Evolutionary conservation across 2,113 vertebrate genomes (phyloP).

Genomic region (Cairina moschata): DNA sequence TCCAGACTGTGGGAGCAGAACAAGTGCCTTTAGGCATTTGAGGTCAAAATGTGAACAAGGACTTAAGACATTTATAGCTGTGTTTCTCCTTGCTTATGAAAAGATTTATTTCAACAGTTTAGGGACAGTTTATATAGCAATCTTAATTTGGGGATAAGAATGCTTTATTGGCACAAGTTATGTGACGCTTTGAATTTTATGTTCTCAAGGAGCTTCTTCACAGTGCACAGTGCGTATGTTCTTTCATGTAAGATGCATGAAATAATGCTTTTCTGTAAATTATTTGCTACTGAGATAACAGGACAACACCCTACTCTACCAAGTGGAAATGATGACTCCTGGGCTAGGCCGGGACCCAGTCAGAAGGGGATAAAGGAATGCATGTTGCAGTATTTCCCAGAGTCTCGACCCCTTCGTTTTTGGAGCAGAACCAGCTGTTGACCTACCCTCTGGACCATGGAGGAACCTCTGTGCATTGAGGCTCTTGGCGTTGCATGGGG

Average conservation of each 20-base stretch:
- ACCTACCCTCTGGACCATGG: neutral
- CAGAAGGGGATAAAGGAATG: neutral
- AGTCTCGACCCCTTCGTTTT: neutral
- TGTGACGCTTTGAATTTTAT: neutral
- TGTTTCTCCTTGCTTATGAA: slow-evolving; percentile 42
- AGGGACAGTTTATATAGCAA: slow-evolving; percentile 11
- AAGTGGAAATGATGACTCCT: slow-evolving; percentile 3
- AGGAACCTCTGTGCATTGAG: neutral
- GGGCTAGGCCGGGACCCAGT: neutral
- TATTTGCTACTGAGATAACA: neutral
- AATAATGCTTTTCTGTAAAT: neutral
- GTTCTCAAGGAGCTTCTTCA: neutral
- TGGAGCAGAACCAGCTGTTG: slow-evolving; percentile 1
- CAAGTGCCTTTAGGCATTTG: slow-evolving; percentile 25
- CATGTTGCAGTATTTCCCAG: neutral
- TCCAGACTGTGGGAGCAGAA: slow-evolving; percentile 33
- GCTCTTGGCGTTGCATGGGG: neutral
- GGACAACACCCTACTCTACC: neutral
- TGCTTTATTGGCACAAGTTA: neutral
- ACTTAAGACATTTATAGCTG: slow-evolving; percentile 36
- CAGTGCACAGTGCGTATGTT: neutral
- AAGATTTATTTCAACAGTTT: slow-evolving; percentile 11
- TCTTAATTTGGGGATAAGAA: slow-evolving; percentile 18
- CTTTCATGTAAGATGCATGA: neutral
- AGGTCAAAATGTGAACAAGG: slow-evolving; percentile 40